Evolutionary conservation across 2,113 vertebrate genomes (phyloP).

Genomic region (Sciurus niger): DNA sequence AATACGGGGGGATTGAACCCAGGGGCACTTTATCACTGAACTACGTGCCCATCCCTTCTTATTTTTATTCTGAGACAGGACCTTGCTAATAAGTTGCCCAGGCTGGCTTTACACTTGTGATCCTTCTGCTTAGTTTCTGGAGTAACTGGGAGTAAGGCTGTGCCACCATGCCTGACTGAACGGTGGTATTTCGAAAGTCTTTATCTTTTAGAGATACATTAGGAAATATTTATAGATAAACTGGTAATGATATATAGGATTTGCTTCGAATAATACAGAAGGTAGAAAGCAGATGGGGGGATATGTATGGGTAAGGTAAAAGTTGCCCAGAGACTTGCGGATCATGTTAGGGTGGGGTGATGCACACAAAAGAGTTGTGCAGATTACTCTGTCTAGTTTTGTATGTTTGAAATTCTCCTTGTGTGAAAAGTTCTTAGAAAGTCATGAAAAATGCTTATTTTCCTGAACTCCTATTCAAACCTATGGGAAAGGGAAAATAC

Average conservation of each 20-base stretch:
- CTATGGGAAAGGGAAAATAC: neutral
- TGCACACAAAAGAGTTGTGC: neutral
- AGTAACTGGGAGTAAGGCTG: no score
- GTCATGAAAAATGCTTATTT: constrained; percentile 32
- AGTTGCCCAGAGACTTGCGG: neutral
- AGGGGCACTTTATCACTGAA: no score
- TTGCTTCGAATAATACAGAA: neutral
- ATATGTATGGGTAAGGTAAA: neutral
- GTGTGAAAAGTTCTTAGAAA: neutral
- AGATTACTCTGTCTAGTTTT: neutral
- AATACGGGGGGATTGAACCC: no score
- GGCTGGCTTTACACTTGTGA: no score
- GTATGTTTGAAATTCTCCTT: neutral
- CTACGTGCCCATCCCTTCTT: no score
- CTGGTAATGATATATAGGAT: neutral
- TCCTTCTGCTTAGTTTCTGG: no score
- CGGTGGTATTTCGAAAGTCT: neutral
- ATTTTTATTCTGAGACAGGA: no score
- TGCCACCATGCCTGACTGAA: no score
- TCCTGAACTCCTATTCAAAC: neutral
- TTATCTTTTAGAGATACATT: neutral
- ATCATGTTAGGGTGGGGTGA: neutral
- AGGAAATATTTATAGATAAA: neutral
- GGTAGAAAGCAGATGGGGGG: neutral
- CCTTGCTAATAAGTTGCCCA: no score